Percentiles rank a stretch among this genome's conserved stretches.
Conservation (phyloP, 2,888 invertebrate species). For the Galeruca laticollis region DNA sequence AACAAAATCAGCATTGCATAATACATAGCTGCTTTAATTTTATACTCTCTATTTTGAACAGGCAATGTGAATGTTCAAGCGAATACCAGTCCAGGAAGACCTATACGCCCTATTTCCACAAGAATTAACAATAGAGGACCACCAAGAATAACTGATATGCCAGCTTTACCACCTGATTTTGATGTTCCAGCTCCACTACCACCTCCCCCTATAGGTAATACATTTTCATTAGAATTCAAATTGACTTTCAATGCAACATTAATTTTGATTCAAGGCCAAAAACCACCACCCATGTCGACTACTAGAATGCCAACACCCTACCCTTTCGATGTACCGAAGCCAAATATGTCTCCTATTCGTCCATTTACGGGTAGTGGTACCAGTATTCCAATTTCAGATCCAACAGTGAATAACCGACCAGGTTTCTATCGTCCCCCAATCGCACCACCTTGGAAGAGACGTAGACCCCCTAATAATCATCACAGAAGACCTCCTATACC, state of each 20-base stretch:
- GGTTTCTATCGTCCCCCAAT: constrained; percentile 66
- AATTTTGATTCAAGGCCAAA: constrained; percentile 59
- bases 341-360: constrained; percentile 69
- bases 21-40: neutral
- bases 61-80: constrained; percentile 85
- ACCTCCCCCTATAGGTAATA: constrained; percentile 56
- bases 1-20: too few relatives aligned
- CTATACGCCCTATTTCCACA: constrained; percentile 77
- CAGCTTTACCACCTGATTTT: constrained; percentile 77
- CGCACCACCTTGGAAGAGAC: constrained; percentile 74
- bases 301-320: constrained; percentile 76
- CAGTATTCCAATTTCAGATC: constrained; percentile 75
- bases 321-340: constrained; percentile 81
- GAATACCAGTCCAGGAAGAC: constrained; percentile 76
- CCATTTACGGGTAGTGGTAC: constrained; percentile 64
- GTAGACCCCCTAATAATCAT: constrained; percentile 63
- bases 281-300: constrained; percentile 67
- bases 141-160: constrained; percentile 84
- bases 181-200: constrained; percentile 71
- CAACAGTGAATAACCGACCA: constrained; percentile 74
- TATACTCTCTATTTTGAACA: constrained; percentile 15
- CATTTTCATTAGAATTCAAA: neutral
- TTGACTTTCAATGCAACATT: neutral
- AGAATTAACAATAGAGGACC: constrained; percentile 93
- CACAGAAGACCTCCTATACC: constrained; percentile 72